A percentile compares a stretch with the other conserved stretches of the same genome.
phyloP scores from a whole-genome alignment of 2,797 vertebrate species.

The Jordanella pulchra region DNA sequence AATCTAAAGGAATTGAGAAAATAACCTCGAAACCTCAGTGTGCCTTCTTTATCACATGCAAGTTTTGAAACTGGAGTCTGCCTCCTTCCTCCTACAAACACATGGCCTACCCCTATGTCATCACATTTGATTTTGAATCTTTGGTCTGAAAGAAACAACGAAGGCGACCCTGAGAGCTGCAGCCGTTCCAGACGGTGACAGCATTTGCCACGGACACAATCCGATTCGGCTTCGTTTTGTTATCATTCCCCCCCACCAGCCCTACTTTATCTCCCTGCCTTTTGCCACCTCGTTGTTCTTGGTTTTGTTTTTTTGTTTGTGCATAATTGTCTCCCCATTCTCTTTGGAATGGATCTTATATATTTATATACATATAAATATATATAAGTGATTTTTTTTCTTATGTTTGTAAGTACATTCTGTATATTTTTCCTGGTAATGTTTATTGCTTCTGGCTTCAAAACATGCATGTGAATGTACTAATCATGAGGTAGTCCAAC shows the following conservation, averaged over 20 bases:
- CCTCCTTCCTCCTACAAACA: constrained; percentile 52
- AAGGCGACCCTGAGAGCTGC: constrained; percentile 64
- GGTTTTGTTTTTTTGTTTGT: constrained; percentile 69
- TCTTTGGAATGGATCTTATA: constrained; percentile 80
- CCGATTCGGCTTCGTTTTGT: constrained; percentile 60
- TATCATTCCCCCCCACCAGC: constrained; percentile 41
- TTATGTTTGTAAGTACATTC: constrained; percentile 95
- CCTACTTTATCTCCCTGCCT: constrained; percentile 44
- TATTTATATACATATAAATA: constrained; percentile 91
- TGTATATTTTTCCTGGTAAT: constrained; percentile 87
- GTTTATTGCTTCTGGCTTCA: constrained; percentile 85
- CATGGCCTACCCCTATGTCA: constrained; percentile 35
- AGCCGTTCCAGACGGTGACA: constrained; percentile 53
- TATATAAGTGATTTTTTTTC: constrained; percentile 89
- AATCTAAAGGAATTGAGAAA: constrained; percentile 74
- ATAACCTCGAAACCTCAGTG: constrained; percentile 96
- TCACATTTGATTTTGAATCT: constrained; percentile 45
- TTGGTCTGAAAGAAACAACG: constrained; percentile 62
- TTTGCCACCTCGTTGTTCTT: constrained; percentile 44
- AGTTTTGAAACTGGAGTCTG: constrained; percentile 90
- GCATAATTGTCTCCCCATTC: constrained; percentile 82
- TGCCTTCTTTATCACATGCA: constrained; percentile 89
- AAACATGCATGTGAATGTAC: constrained; percentile 85
- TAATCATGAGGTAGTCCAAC: constrained; percentile 68
- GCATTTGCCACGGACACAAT: constrained; percentile 63